phyloP scores from a whole-genome alignment of 2,113 vertebrate species.

The Saguinus imperator region DNA sequence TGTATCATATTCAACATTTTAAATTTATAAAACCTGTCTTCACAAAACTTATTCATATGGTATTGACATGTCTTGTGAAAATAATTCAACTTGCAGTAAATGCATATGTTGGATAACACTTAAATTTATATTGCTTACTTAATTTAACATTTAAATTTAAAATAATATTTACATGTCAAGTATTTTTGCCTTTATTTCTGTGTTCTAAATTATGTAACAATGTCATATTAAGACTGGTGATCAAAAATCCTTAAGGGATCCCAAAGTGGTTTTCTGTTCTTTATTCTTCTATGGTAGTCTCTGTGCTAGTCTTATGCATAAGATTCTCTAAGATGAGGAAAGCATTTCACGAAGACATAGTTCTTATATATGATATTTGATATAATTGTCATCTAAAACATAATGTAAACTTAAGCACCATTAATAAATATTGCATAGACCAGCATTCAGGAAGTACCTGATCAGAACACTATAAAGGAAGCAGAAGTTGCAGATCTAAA shows the following conservation, averaged over 20 bases:
- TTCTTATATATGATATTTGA: background rate
- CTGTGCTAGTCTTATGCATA: background rate
- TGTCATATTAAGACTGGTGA: background rate
- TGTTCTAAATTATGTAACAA: background rate
- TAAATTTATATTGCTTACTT: background rate
- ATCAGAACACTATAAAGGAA: background rate
- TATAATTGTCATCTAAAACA: background rate
- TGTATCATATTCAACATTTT: conserved; percentile 10
- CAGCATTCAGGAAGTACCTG: background rate
- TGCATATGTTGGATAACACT: background rate
- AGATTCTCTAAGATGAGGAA: background rate
- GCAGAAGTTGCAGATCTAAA: background rate
- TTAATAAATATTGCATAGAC: background rate
- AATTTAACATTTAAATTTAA: background rate
- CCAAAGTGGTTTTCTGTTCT: background rate
- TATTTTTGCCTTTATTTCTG: background rate
- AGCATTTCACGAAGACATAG: background rate
- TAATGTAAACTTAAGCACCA: background rate
- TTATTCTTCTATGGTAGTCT: background rate
- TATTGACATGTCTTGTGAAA: background rate
- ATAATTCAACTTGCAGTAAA: background rate
- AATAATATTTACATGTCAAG: background rate
- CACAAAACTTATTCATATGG: background rate
- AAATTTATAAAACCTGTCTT: background rate
- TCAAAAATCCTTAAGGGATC: background rate